A percentile compares a stretch with the other conserved stretches of the same genome.
Conservation (phyloP, 2,888 invertebrate species). For the Phortica magna region DNA sequence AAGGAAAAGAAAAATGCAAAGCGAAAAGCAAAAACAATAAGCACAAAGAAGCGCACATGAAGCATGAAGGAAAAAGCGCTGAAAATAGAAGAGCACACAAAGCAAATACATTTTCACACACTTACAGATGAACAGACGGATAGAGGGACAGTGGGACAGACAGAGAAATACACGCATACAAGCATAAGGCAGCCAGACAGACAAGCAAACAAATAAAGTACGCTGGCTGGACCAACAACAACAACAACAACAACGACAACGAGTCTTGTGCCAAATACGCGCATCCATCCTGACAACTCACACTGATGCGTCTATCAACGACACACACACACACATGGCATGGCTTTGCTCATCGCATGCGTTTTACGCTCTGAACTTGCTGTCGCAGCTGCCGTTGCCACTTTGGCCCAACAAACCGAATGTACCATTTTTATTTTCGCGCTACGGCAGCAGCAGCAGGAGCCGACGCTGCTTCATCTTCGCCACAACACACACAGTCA, state of each 20-base stretch:
- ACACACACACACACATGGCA: slow-evolving; percentile 30
- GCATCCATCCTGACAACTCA: slow-evolving; percentile 23
- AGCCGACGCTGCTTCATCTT: not conserved
- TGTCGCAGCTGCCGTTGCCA: slow-evolving; percentile 28
- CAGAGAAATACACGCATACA: too few species aligned
- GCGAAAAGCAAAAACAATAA: slow-evolving; percentile 26
- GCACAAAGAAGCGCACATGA: slow-evolving; percentile 5
- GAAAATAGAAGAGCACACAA: slow-evolving; percentile 39
- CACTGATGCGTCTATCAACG: not conserved
- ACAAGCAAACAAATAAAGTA: slow-evolving; percentile 28
- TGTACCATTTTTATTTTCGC: slow-evolving; percentile 70
- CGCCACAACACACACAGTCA: not conserved
- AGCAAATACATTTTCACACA: slow-evolving; percentile 50
- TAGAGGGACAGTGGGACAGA: too few species aligned
- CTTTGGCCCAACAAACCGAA: slow-evolving; percentile 37
- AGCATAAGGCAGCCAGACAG: slow-evolving; percentile 29
- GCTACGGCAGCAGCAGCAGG: slow-evolving; percentile 30
- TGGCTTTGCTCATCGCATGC: not conserved
- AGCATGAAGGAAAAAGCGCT: slow-evolving; percentile 16
- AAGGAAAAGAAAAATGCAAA: slow-evolving; percentile 50
- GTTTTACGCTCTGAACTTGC: slow-evolving; percentile 1
- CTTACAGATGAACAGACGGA: slow-evolving; percentile 38
- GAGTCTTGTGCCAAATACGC: slow-evolving; percentile 27
- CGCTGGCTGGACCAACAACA: slow-evolving; percentile 34
- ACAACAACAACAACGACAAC: slow-evolving; percentile 60